phyloP scores from a whole-genome alignment of 2,113 vertebrate species.

The Sylvia atricapilla region DNA sequence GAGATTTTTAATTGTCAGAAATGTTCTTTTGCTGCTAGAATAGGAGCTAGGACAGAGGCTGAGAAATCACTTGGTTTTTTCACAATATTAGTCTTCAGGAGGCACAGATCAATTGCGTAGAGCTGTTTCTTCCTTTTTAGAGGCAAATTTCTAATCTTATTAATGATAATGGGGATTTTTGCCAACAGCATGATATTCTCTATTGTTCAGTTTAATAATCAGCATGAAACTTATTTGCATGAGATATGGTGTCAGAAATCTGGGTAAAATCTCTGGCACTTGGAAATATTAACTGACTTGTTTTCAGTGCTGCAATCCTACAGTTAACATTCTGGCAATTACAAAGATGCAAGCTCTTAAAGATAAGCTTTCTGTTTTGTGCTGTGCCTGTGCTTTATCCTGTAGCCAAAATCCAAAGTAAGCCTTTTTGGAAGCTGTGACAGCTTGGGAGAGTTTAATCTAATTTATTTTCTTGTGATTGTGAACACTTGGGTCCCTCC shows the following conservation, averaged over 20 bases:
- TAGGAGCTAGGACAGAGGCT: not conserved
- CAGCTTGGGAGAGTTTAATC: conserved; percentile 10
- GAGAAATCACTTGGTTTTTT: conserved; percentile 4
- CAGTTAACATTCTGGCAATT: conserved; percentile 39
- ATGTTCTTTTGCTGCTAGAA: not conserved
- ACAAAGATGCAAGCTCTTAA: not conserved
- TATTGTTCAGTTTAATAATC: conserved; percentile 51
- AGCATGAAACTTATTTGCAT: conserved; percentile 52
- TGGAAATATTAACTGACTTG: conserved; percentile 35
- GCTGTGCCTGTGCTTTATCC: not conserved
- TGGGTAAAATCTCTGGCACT: conserved; percentile 43
- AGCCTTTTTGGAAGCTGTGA: not conserved
- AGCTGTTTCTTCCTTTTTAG: conserved; percentile 39
- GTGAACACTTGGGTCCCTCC: not conserved
- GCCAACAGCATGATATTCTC: conserved; percentile 35
- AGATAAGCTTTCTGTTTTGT: conserved; percentile 27
- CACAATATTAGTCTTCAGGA: conserved; percentile 23
- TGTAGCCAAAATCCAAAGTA: conserved; percentile 13
- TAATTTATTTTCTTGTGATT: conserved; percentile 24
- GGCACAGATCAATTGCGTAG: conserved; percentile 2
- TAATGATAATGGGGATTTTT: conserved; percentile 32
- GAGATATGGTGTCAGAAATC: conserved; percentile 21
- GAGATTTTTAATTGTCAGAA: not conserved
- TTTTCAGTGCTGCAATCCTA: conserved; percentile 3
- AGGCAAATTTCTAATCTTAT: conserved; percentile 44